Evolutionary conservation across 2,888 invertebrate species (phyloP), one percentile per base, ranked within the genome.

Genomic region (Phania funesta): DNA sequence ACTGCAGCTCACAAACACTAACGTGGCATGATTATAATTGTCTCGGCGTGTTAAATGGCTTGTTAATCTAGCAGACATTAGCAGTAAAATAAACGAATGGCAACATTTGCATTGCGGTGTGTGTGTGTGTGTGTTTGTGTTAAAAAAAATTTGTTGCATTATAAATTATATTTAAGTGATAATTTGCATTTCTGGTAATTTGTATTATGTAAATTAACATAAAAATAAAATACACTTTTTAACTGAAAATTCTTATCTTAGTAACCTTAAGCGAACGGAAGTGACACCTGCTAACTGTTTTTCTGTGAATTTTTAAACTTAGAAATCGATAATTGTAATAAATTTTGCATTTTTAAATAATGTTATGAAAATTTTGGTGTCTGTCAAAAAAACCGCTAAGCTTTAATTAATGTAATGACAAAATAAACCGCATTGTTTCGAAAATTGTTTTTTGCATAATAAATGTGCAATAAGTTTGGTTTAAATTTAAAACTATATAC

Each of bases 241-340:
- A 32, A 64, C 35, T 35, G 24, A 48, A 64, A 54, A 54, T 22
- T 62, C 18, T 54, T 48, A 62, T 62, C 62, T 38, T 22, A 16
- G 9, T 41, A 62, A 70, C 62, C 62, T 70, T 62, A 56, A 58
- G 56, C 26, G 56, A 62, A 62, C 70, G 77, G 70, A 77, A 77
- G 20, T 77, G 68, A 41, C 68, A 77, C 77, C 62, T 77, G 77
- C 18, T 62, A 18, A 60, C 50, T 70, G 68, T 44, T 52, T n/a
- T 54, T 52, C 26, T 22, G 13, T 48, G 38, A 38, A 38, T 16
- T 67, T 52, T 22, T 46, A 44, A 32, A 3, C 8, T 44, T 58
- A 35, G 18, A 18, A 71, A 70, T 70, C 32, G 22, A 70, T 46
- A 56, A 56, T 56, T 32, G 22, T 46, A 44, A n/a, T 4, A 20